A percentile compares a stretch with the other conserved stretches of the same genome.
phyloP scores from a whole-genome alignment of 2,888 invertebrate genomes.

The Drosophila kokeensis region DNA sequence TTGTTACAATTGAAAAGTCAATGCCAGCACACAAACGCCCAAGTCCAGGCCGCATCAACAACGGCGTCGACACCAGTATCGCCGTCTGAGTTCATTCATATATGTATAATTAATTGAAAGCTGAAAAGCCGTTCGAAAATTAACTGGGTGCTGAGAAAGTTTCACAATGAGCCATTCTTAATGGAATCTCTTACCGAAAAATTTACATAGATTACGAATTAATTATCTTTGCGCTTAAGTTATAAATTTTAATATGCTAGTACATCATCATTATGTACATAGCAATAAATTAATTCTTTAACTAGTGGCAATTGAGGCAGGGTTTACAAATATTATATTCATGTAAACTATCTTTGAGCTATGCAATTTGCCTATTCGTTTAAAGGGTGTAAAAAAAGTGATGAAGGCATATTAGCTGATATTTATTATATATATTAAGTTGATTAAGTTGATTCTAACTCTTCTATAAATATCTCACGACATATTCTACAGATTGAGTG shows the following conservation, averaged over 20 bases:
- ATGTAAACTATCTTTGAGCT: not conserved
- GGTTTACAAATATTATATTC: not conserved
- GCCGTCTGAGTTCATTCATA: conserved; percentile 36
- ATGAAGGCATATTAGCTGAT: no score
- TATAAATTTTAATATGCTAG: conserved; percentile 1
- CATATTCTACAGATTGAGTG: not conserved
- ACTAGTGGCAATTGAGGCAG: not conserved
- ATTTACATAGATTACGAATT: conserved; percentile 50
- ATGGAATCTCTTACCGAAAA: conserved; percentile 28
- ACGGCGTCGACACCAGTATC: conserved; percentile 33
- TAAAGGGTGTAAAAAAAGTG: not conserved
- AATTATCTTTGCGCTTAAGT: conserved; percentile 21
- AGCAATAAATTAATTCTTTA: not conserved
- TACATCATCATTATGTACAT: not conserved
- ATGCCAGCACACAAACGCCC: conserved; percentile 50
- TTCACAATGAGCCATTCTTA: conserved; percentile 22
- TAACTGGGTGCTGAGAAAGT: conserved; percentile 50
- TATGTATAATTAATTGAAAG: conserved; percentile 54
- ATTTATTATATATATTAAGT: no score
- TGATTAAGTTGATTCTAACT: not conserved
- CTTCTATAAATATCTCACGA: not conserved
- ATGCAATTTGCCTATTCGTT: not conserved
- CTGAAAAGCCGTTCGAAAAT: conserved; percentile 32
- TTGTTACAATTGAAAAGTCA: conserved; percentile 79
- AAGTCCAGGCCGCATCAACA: conserved; percentile 26